Evolutionary conservation across 2,113 vertebrate species (phyloP).

Genomic region (Oreochromis aureus): DNA sequence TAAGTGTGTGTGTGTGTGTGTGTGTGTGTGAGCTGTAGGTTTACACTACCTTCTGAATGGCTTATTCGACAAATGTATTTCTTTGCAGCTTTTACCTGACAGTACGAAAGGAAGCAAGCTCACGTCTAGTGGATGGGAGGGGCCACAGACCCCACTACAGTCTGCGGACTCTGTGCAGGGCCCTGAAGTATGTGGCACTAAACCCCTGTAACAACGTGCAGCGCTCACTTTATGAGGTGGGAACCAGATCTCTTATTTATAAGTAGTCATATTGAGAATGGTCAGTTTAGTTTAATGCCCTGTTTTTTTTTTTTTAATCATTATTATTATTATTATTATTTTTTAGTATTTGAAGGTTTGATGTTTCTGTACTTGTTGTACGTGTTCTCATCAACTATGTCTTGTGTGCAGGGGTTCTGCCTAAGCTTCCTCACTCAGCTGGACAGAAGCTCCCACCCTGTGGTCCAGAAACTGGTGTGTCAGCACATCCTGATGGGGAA

Average conservation of each 20-base stretch:
- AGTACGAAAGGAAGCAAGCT: constrained; percentile 79
- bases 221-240: constrained; percentile 93
- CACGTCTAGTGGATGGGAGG: constrained; percentile 84
- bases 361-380: neutral
- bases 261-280: neutral
- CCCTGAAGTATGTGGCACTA: constrained; percentile 81
- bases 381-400: neutral
- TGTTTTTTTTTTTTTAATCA: neutral
- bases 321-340: neutral
- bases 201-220: constrained; percentile 85
- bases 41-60: neutral
- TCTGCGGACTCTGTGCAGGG: constrained; percentile 90
- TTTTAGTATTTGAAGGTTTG: neutral
- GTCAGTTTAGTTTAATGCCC: neutral
- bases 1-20: neutral
- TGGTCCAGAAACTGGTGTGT: constrained; percentile 89
- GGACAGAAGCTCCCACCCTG: constrained; percentile 85
- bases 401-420: constrained; percentile 85
- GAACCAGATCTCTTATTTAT: neutral
- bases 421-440: constrained; percentile 95
- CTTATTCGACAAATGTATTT: neutral
- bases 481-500: constrained; percentile 85
- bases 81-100: constrained; percentile 84
- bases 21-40: neutral
- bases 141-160: constrained; percentile 94